Evolutionary conservation across 1,140 invertebrate species (phyloP).

Genomic region (Polypedilum vanderplanki): DNA sequence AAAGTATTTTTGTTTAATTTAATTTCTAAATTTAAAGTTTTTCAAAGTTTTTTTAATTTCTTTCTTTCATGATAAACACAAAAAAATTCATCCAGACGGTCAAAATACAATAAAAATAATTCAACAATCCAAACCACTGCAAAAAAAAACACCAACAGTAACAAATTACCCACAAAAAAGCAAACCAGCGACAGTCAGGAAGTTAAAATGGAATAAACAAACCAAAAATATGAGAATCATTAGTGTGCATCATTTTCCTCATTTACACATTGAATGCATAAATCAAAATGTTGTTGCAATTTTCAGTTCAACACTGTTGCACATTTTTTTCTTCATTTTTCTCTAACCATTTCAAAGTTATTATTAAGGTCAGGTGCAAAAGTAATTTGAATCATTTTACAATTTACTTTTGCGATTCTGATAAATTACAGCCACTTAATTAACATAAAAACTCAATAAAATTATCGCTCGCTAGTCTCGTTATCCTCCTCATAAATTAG

Average conservation of each 20-base stretch:
- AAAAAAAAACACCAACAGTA: too few relatives aligned
- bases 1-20: too few relatives aligned
- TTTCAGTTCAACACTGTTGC: not conserved
- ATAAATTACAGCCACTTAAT: not conserved
- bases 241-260: not conserved
- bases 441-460: conserved; percentile 11
- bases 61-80: too few relatives aligned
- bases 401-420: not conserved
- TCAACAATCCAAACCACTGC: too few relatives aligned
- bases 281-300: not conserved
- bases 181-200: not conserved
- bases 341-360: not conserved
- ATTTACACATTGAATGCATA: not conserved
- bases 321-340: not conserved
- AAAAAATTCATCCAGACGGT: too few relatives aligned
- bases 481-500: conserved; percentile 6
- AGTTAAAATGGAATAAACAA: not conserved
- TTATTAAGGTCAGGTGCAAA: conserved; percentile 11
- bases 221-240: not conserved
- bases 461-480: not conserved
- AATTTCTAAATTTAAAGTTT: too few relatives aligned
- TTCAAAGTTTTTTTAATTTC: too few relatives aligned
- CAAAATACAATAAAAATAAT: too few relatives aligned
- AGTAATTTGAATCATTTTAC: conserved; percentile 17
- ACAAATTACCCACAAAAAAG: too few relatives aligned